phyloP scores from a whole-genome alignment of 23 tunicate genomes.

The Ciona savignyi region DNA sequence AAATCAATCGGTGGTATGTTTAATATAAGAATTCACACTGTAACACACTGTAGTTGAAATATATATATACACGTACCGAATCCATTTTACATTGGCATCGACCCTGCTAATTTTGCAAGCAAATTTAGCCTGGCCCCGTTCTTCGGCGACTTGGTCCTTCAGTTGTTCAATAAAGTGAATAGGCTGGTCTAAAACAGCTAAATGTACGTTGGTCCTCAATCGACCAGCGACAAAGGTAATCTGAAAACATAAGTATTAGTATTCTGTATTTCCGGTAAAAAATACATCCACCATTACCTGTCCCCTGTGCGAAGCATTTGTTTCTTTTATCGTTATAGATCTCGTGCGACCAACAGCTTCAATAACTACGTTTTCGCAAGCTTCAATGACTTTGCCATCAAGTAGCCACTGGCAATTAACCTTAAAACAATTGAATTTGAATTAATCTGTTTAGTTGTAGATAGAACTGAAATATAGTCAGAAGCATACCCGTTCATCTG shows the following conservation, averaged over 20 bases:
- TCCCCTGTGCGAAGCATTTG: conserved; percentile 13
- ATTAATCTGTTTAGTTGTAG: too few relatives aligned
- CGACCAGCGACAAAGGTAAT: conserved; percentile 20
- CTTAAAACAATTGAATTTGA: conserved; percentile 13
- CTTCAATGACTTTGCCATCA: conserved; percentile 14
- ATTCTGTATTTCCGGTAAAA: background rate
- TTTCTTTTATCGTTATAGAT: conserved; percentile 12
- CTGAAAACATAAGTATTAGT: background rate
- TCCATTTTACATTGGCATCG: conserved; percentile 48
- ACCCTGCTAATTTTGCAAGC: conserved; percentile 38
- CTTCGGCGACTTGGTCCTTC: conserved; percentile 26
- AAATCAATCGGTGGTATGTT: background rate
- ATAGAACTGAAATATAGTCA: background rate
- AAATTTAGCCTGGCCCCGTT: conserved; percentile 20
- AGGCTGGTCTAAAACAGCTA: conserved; percentile 10
- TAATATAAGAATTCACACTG: too few relatives aligned
- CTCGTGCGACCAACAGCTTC: conserved; percentile 10
- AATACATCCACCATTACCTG: background rate
- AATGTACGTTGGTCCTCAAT: background rate
- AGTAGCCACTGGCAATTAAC: conserved; percentile 26
- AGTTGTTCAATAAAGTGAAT: conserved; percentile 19
- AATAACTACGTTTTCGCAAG: conserved; percentile 10
- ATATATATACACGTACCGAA: conserved; percentile 17
- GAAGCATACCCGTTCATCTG: conserved; percentile 44
- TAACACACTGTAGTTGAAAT: too few relatives aligned